phyloP scores from a whole-genome alignment of 2,797 vertebrate genomes.

The Periophthalmus magnuspinnatus region DNA sequence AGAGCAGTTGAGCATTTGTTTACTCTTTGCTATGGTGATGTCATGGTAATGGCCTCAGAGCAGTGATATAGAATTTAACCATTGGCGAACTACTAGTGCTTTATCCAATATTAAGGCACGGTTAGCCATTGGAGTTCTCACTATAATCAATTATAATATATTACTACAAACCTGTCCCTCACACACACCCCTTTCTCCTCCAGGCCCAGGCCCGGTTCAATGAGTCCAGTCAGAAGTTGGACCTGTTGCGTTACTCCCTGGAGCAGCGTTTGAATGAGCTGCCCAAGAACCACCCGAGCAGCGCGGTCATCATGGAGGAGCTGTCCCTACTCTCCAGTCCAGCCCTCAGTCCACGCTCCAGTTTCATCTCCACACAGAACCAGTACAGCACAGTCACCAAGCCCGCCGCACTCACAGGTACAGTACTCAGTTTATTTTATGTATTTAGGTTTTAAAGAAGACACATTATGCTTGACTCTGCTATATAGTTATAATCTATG shows the following conservation, averaged over 20 bases:
- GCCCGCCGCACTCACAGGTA: conserved; percentile 95
- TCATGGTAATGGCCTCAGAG: too few species aligned
- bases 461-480: too few species aligned
- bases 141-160: too few species aligned
- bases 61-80: too few species aligned
- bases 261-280: conserved; percentile 92
- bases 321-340: conserved; percentile 89
- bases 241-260: conserved; percentile 92
- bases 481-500: too few species aligned
- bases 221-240: conserved; percentile 94
- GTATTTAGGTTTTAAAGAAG: too few species aligned
- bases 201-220: conserved; percentile 96
- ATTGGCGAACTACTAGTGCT: too few species aligned
- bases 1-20: too few species aligned
- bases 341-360: conserved; percentile 89
- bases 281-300: conserved; percentile 94
- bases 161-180: neutral
- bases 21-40: too few species aligned
- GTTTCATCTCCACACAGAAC: conserved; percentile 91
- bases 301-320: conserved; percentile 92
- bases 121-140: too few species aligned
- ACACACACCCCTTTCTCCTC: neutral
- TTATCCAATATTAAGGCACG: too few species aligned
- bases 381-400: conserved; percentile 95
- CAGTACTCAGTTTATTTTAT: neutral